Evolutionary conservation across 2,888 invertebrate genomes (phyloP).

Genomic region (Formica aserva): DNA sequence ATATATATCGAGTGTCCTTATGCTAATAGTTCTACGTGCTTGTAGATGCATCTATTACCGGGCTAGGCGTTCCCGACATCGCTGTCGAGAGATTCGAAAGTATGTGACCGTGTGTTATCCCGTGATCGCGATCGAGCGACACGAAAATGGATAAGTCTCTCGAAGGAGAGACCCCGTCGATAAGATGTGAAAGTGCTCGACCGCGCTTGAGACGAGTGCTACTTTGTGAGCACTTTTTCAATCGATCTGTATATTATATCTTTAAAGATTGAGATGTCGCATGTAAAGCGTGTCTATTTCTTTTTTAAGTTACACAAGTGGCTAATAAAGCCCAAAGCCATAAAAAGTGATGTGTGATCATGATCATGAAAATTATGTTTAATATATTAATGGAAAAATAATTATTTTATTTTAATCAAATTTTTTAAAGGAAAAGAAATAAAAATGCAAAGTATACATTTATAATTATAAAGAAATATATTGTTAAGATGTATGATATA

Average conservation of each 20-base stretch:
- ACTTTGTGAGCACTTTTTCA: conserved; percentile 32
- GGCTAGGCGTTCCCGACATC: conserved; percentile 11
- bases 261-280: neutral
- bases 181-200: conserved; percentile 57
- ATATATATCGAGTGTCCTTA: neutral
- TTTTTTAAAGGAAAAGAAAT: neutral
- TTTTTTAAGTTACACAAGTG: neutral
- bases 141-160: neutral
- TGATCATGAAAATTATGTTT: neutral
- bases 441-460: neutral
- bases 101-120: conserved; percentile 52
- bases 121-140: conserved; percentile 47
- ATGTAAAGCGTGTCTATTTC: neutral
- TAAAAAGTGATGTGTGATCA: neutral
- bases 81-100: conserved; percentile 8
- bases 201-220: conserved; percentile 20
- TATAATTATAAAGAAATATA: neutral
- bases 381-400: neutral
- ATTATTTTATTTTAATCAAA: neutral
- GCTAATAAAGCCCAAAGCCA: neutral
- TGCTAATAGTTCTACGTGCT: neutral
- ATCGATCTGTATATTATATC: conserved; percentile 9
- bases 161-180: conserved; percentile 23
- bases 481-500: neutral
- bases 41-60: neutral